These are phyloP conservation scores for Ceyx cyanopectus DNA, from an alignment of 2,113 vertebrate genomes.

Conservation along the genomic window DNA sequence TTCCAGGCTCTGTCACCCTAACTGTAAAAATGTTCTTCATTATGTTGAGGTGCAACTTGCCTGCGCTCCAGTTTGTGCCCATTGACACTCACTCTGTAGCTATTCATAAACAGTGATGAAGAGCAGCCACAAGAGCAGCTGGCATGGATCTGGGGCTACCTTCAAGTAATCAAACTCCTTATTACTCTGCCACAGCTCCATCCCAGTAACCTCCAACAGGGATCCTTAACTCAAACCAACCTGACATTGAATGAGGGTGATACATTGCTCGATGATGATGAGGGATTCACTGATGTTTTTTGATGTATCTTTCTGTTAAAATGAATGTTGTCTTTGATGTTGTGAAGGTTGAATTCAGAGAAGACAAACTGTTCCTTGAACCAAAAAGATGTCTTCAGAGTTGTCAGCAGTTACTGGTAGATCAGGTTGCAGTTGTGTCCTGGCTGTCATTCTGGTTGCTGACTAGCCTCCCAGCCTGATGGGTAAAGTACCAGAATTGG, in stretches of 20 bases:
- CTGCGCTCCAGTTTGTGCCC: background rate
- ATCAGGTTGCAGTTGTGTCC: background rate
- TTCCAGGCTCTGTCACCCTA: background rate
- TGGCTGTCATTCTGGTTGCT: background rate
- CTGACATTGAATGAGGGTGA: background rate
- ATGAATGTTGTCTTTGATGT: constrained; percentile 27
- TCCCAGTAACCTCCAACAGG: background rate
- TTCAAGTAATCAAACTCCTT: background rate
- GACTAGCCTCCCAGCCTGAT: background rate
- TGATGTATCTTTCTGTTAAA: constrained; percentile 34
- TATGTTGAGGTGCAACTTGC: background rate
- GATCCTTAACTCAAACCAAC: background rate
- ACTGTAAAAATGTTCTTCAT: background rate
- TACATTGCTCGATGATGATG: background rate
- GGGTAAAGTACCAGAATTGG: background rate
- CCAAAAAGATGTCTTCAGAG: background rate
- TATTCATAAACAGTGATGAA: background rate
- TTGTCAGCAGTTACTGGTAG: background rate
- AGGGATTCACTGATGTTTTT: constrained; percentile 17
- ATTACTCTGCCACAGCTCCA: background rate
- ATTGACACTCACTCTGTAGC: background rate
- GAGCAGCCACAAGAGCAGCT: background rate
- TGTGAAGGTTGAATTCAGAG: constrained; percentile 21
- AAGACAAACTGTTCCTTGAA: background rate
- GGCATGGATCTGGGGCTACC: background rate